Conservation (phyloP, 2,797 vertebrate species). For the Eulemur coronatus region DNA sequence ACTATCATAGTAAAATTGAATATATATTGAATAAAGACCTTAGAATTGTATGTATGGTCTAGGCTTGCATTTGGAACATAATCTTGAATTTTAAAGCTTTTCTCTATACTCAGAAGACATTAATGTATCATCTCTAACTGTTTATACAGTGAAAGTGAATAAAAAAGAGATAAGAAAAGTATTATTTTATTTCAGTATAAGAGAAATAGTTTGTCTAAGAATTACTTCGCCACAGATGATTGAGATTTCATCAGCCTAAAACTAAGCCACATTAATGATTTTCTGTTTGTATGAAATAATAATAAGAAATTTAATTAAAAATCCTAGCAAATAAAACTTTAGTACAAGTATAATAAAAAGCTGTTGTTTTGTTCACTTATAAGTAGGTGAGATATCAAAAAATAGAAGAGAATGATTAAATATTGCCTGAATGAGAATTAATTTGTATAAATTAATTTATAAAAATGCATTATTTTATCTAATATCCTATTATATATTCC, state of each 20-base stretch:
- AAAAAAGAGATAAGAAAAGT: background rate
- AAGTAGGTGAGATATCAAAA: conserved; percentile 39
- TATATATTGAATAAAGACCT: background rate
- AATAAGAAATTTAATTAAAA: conserved; percentile 73
- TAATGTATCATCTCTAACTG: background rate
- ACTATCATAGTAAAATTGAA: conserved; percentile 19
- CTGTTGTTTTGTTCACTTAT: conserved; percentile 41
- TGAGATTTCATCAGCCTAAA: conserved; percentile 56
- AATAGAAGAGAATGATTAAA: conserved; percentile 41
- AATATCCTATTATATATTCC: background rate
- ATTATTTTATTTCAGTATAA: background rate
- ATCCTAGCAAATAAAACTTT: conserved; percentile 51
- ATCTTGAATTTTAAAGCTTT: background rate
- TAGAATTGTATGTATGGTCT: background rate
- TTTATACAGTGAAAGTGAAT: background rate
- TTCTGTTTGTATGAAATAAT: conserved; percentile 48
- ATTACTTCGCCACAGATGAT: conserved; percentile 14
- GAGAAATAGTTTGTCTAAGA: conserved; percentile 8
- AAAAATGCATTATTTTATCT: background rate
- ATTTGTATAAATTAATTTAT: background rate
- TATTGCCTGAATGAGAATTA: background rate
- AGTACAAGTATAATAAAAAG: conserved; percentile 40
- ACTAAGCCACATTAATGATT: conserved; percentile 54
- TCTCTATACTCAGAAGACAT: background rate
- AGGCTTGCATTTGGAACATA: background rate